A percentile compares a stretch with the other conserved stretches of the same genome.
These are phyloP conservation scores for Stenurella melanura DNA, from an alignment of 2,888 invertebrate genomes.

Conservation along the genomic window DNA sequence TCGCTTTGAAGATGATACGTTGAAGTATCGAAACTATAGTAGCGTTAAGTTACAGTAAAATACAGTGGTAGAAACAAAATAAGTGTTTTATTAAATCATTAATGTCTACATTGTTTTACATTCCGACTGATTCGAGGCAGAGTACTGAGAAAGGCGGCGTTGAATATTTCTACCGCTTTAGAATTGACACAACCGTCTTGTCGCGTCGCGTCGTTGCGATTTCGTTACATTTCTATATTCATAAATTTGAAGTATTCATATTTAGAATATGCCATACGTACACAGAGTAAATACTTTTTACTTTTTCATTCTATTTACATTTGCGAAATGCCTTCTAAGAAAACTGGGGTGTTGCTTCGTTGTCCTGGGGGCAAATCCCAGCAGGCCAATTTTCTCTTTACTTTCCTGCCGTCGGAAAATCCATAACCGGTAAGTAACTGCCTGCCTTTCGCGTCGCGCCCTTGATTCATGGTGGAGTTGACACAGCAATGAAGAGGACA, in stretches of 20 bases:
- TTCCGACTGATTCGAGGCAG: not conserved
- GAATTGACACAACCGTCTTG: not conserved
- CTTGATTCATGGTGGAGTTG: constrained; percentile 8
- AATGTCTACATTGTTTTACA: no score
- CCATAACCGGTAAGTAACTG: constrained; percentile 37
- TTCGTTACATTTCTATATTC: constrained; percentile 3
- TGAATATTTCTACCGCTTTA: not conserved
- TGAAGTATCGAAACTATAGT: no score
- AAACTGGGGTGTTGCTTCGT: constrained; percentile 20
- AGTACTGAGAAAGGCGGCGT: not conserved
- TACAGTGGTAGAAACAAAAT: no score
- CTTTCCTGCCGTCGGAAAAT: constrained; percentile 36
- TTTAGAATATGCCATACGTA: not conserved
- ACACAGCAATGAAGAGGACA: not conserved
- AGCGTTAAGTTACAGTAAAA: no score
- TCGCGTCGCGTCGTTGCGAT: not conserved
- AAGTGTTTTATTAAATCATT: no score
- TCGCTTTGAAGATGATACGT: no score
- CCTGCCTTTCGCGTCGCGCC: constrained; percentile 9
- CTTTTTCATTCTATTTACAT: constrained; percentile 3
- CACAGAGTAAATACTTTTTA: constrained; percentile 4
- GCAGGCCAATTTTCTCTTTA: constrained; percentile 38
- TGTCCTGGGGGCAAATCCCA: constrained; percentile 34
- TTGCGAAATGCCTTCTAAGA: constrained; percentile 18
- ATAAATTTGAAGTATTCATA: not conserved